Evolutionary conservation across 53 echinoderm and acorn worm genomes (phyloP).

Genomic region (Mesocentrotus franciscanus): DNA sequence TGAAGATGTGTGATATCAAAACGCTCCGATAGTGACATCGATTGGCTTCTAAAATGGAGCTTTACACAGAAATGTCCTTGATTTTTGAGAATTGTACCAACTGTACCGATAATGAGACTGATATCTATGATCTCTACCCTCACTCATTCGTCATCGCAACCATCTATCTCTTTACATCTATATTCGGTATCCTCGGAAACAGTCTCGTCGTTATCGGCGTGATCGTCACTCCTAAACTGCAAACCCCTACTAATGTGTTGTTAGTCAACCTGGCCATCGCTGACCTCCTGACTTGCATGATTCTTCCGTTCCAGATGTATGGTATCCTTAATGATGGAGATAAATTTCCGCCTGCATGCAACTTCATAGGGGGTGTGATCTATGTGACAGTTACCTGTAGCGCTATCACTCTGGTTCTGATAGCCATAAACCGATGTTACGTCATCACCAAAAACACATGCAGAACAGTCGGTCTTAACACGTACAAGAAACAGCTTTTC

Average conservation of each 20-base stretch:
- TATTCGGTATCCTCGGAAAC: slow-evolving; percentile 49
- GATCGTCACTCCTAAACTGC: slow-evolving; percentile 48
- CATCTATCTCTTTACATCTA: slow-evolving; percentile 37
- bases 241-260: slow-evolving; percentile 49
- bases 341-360: neutral
- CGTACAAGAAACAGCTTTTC: slow-evolving; percentile 3
- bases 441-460: slow-evolving; percentile 33
- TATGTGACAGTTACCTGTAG: slow-evolving; percentile 64
- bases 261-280: slow-evolving; percentile 66
- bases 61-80: neutral
- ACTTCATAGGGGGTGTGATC: slow-evolving; percentile 52
- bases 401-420: slow-evolving; percentile 37
- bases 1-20: neutral
- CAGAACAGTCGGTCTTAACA: neutral
- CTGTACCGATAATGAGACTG: neutral
- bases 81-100: slow-evolving; percentile 38
- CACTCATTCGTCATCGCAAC: slow-evolving; percentile 27
- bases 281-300: slow-evolving; percentile 59
- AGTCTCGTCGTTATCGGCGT: slow-evolving; percentile 50
- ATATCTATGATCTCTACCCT: neutral
- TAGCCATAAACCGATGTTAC: slow-evolving; percentile 52
- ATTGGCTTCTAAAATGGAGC: neutral
- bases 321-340: slow-evolving; percentile 14
- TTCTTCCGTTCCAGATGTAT: slow-evolving; percentile 56
- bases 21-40: neutral